These are phyloP conservation scores for Schizotus pectinicornis DNA, from an alignment of 2,888 invertebrate genomes.

Conservation along the genomic window DNA sequence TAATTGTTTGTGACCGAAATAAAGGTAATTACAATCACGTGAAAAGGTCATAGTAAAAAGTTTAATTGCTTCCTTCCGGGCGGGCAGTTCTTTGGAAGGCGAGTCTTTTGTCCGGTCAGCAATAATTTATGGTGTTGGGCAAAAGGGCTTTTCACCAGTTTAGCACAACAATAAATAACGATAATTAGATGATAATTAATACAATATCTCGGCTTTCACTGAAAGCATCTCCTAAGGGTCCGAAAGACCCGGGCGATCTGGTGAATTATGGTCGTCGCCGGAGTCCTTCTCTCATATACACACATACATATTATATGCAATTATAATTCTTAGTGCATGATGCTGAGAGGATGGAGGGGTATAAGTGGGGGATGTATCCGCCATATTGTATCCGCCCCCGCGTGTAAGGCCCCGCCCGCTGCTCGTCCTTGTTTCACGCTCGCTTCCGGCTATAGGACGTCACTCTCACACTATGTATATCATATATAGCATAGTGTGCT, in stretches of 20 bases:
- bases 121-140: conserved; percentile 34
- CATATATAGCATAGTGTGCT: conserved; percentile 53
- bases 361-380: conserved; percentile 55
- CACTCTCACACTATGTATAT: conserved; percentile 54
- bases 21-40: conserved; percentile 35
- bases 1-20: conserved; percentile 43
- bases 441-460: conserved; percentile 32
- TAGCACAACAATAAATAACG: conserved; percentile 48
- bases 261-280: conserved; percentile 50
- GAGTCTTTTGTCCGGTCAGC: conserved; percentile 16
- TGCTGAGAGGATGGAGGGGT: conserved; percentile 51
- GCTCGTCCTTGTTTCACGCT: conserved; percentile 44
- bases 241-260: conserved; percentile 29
- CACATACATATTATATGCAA: conserved; percentile 58
- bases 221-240: conserved; percentile 24
- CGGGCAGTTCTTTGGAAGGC: conserved; percentile 2
- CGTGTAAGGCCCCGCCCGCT: conserved; percentile 53
- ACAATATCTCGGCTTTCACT: conserved; percentile 43
- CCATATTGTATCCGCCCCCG: conserved; percentile 60
- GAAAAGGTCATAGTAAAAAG: conserved; percentile 36
- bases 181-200: conserved; percentile 56
- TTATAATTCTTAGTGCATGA: conserved; percentile 59
- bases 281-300: conserved; percentile 43
- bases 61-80: conserved; percentile 41
- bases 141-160: conserved; percentile 35